These are phyloP conservation scores for Passer domesticus DNA, from an alignment of 2,113 vertebrate species.

Conservation along the genomic window DNA sequence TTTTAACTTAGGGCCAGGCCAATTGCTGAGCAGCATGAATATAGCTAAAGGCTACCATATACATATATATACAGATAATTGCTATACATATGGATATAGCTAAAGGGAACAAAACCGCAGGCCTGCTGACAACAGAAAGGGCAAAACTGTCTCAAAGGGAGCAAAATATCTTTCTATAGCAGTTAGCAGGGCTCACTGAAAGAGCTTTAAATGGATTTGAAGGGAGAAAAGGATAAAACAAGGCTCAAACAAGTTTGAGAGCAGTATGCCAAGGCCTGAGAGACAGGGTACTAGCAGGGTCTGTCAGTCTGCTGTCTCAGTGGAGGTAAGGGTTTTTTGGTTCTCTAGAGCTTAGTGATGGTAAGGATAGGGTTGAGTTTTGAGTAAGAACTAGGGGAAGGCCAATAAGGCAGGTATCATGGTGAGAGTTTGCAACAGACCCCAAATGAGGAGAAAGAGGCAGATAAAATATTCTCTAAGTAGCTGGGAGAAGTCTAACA, in stretches of 20 bases:
- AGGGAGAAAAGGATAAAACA: neutral
- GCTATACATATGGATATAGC: neutral
- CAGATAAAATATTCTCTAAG: neutral
- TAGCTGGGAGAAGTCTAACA: neutral
- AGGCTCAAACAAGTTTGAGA: neutral
- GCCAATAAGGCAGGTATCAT: neutral
- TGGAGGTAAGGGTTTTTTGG: neutral
- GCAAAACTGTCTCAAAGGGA: neutral
- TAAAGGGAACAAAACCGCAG: neutral
- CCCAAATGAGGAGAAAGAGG: neutral
- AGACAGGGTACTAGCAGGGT: neutral
- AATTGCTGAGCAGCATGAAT: neutral
- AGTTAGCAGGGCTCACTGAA: neutral
- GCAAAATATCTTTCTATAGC: neutral
- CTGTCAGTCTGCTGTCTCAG: neutral
- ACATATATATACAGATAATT: neutral
- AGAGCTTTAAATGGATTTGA: neutral
- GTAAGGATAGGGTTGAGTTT: neutral
- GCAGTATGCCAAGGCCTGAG: accelerated
- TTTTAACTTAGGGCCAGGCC: neutral
- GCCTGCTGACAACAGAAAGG: neutral
- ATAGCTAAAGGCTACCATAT: neutral
- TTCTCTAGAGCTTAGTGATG: neutral
- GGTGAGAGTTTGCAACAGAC: accelerated
- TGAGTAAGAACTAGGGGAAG: neutral